phyloP scores from a whole-genome alignment of 2,113 vertebrate genomes.

The Amblyornis subalaris region DNA sequence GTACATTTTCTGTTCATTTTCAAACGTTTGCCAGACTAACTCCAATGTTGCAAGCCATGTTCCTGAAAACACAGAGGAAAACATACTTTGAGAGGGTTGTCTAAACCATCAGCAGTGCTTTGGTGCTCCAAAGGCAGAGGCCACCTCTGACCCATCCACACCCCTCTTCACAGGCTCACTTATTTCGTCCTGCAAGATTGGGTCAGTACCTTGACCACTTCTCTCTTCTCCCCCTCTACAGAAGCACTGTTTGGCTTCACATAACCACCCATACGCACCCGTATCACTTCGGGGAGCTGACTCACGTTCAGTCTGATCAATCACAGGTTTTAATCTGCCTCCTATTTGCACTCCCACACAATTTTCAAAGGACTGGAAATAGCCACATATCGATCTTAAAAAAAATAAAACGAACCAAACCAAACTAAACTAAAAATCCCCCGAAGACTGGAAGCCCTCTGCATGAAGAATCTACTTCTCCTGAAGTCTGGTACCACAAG shows the following conservation, averaged over 20 bases:
- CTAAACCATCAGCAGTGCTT: background rate
- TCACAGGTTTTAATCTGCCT: background rate
- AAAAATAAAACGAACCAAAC: background rate
- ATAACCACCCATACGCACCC: accelerated
- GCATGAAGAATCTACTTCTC: background rate
- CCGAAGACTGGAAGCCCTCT: background rate
- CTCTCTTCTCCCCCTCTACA: background rate
- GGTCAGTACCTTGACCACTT: background rate
- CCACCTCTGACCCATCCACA: background rate
- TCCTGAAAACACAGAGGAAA: background rate
- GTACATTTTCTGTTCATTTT: background rate
- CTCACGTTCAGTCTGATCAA: background rate
- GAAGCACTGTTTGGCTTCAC: background rate
- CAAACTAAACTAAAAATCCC: background rate
- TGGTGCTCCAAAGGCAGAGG: background rate
- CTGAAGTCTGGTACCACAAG: background rate
- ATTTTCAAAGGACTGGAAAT: background rate
- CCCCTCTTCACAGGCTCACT: background rate
- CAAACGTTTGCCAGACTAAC: background rate
- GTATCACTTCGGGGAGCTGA: accelerated
- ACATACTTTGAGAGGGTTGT: background rate
- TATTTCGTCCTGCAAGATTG: background rate
- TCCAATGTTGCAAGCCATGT: background rate
- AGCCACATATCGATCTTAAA: background rate
- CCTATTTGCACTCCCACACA: background rate